Conservation (phyloP, 2,888 invertebrate genomes). For the Gonocerus acuteangulatus region DNA sequence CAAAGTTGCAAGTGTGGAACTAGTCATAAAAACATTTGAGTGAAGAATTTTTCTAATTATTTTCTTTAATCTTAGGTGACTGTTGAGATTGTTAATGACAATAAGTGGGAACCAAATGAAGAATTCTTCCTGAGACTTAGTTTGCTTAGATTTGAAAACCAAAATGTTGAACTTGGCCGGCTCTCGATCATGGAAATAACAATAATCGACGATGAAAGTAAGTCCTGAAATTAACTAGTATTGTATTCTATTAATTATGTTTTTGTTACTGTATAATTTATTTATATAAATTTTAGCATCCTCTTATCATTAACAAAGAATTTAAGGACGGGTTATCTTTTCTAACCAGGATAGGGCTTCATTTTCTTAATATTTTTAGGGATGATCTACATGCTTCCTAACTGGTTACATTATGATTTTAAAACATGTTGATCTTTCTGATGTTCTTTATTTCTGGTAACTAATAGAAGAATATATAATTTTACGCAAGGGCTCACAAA, state of each 20-base stretch:
- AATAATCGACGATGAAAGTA: constrained; percentile 54
- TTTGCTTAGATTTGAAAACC: constrained; percentile 40
- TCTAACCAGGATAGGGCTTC: too few species aligned
- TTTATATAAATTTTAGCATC: neutral
- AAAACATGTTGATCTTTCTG: too few species aligned
- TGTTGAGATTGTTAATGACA: constrained; percentile 50
- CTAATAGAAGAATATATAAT: too few species aligned
- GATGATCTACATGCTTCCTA: too few species aligned
- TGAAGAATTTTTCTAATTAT: too few species aligned
- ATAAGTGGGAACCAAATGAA: constrained; percentile 55
- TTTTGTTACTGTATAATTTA: neutral
- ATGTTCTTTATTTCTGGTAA: too few species aligned
- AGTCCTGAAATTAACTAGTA: constrained; percentile 37
- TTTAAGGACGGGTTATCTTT: neutral
- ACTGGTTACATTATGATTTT: too few species aligned
- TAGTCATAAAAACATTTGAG: too few species aligned
- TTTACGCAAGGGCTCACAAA: too few species aligned
- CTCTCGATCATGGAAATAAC: constrained; percentile 52
- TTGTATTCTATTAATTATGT: neutral
- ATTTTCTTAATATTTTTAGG: too few species aligned
- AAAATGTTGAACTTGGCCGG: constrained; percentile 47
- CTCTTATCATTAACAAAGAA: neutral
- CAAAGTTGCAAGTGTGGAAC: too few species aligned
- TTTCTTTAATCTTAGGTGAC: too few species aligned
- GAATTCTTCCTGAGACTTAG: constrained; percentile 53